Evolutionary conservation across 1,140 invertebrate species (phyloP).

Genomic region (Onthophagus taurus): DNA sequence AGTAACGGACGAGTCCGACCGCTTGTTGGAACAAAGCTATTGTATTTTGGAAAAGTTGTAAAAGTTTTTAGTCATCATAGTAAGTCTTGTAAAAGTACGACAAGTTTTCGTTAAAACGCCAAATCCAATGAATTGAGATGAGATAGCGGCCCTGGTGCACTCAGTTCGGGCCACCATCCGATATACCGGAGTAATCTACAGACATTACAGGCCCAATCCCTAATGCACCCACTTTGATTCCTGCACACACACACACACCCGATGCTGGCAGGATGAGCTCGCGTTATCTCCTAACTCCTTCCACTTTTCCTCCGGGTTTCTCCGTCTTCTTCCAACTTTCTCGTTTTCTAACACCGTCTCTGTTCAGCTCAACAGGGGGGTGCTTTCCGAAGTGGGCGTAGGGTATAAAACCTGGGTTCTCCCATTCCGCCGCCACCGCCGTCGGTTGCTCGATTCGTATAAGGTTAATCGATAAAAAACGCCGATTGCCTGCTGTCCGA

Average conservation of each 20-base stretch:
- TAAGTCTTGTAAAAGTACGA: too few species aligned
- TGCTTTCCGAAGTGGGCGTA: too few species aligned
- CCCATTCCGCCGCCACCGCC: too few species aligned
- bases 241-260: conserved; percentile 15
- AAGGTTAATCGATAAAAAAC: conserved; percentile 12
- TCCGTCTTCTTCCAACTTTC: conserved; percentile 2
- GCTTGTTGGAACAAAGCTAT: too few species aligned
- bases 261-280: conserved; percentile 11
- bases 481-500: conserved; percentile 5
- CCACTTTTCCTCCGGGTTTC: not conserved
- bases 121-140: conserved; percentile 26
- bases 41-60: too few species aligned
- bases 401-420: too few species aligned
- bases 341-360: too few species aligned
- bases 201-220: conserved; percentile 21
- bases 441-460: conserved; percentile 5
- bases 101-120: conserved; percentile 22
- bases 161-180: conserved; percentile 10
- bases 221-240: conserved; percentile 27
- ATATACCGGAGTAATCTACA: conserved; percentile 23
- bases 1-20: too few species aligned
- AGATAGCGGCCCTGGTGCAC: conserved; percentile 18
- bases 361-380: too few species aligned
- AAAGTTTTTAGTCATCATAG: too few species aligned
- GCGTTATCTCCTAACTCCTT: conserved; percentile 11